Evolutionary conservation across 2,888 invertebrate species (phyloP).

Genomic region (Lacanobia oleracea): DNA sequence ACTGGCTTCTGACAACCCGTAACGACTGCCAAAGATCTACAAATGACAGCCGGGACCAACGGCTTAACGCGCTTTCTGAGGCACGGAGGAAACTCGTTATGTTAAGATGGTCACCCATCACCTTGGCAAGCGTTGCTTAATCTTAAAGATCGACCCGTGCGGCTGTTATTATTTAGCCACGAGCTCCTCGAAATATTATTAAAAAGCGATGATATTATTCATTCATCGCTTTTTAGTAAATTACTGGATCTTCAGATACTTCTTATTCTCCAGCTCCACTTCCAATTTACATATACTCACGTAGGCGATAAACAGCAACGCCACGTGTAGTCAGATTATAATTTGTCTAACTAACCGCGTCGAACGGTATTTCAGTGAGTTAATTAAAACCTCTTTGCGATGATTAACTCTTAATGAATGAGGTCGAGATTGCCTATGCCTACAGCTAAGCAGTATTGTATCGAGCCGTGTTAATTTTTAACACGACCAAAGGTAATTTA

Average conservation of each 20-base stretch:
- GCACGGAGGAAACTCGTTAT: no score
- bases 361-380: conserved; percentile 28
- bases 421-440: conserved; percentile 50
- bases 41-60: no score
- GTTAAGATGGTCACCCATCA: no score
- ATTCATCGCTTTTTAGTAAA: no score
- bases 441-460: conserved; percentile 8
- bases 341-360: conserved; percentile 49
- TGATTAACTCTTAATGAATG: conserved; percentile 53
- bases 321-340: conserved; percentile 33
- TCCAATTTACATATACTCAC: background rate
- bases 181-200: no score
- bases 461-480: conserved; percentile 37
- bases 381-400: conserved; percentile 59
- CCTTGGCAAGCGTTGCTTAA: no score
- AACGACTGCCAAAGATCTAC: no score
- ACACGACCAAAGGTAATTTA: conserved; percentile 29
- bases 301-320: conserved; percentile 17
- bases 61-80: no score
- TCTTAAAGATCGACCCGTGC: no score
- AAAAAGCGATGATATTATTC: no score
- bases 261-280: background rate
- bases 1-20: no score
- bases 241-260: background rate
- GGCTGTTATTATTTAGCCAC: no score